phyloP scores from a whole-genome alignment of 2,888 invertebrate species.

The Bedellia somnulentella region DNA sequence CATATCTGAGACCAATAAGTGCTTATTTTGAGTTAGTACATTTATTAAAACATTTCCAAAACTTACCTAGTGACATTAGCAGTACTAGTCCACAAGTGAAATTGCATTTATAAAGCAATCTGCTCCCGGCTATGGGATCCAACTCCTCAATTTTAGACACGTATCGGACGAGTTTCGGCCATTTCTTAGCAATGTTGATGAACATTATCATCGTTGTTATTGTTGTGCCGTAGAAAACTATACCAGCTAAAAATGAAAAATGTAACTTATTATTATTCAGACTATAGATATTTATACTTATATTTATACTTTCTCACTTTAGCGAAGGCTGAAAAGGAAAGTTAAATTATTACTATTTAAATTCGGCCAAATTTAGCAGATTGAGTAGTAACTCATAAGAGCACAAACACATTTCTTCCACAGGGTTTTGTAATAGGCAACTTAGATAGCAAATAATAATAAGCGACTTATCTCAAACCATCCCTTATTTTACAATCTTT shows the following conservation, averaged over 20 bases:
- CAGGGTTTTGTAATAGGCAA: too few relatives aligned
- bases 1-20: too few relatives aligned
- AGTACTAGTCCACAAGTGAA: slow-evolving; percentile 18
- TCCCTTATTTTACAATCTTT: too few relatives aligned
- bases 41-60: too few relatives aligned
- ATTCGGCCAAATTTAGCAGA: too few relatives aligned
- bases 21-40: too few relatives aligned
- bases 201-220: slow-evolving; percentile 21
- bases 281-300: not conserved
- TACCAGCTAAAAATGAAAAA: slow-evolving; percentile 15
- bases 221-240: slow-evolving; percentile 22
- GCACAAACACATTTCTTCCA: too few relatives aligned
- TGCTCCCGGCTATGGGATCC: slow-evolving; percentile 21
- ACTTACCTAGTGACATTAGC: slow-evolving; percentile 22
- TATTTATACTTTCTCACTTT: not conserved
- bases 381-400: too few relatives aligned
- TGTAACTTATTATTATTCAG: not conserved
- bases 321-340: too few relatives aligned
- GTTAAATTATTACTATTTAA: too few relatives aligned
- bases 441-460: too few relatives aligned
- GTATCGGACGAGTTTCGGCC: slow-evolving; percentile 23
- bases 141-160: slow-evolving; percentile 22
- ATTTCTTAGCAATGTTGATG: slow-evolving; percentile 23
- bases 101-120: slow-evolving; percentile 21
- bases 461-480: too few relatives aligned